Evolutionary conservation across 2,888 invertebrate genomes (phyloP).

Genomic region (Leistus spinibarbis): DNA sequence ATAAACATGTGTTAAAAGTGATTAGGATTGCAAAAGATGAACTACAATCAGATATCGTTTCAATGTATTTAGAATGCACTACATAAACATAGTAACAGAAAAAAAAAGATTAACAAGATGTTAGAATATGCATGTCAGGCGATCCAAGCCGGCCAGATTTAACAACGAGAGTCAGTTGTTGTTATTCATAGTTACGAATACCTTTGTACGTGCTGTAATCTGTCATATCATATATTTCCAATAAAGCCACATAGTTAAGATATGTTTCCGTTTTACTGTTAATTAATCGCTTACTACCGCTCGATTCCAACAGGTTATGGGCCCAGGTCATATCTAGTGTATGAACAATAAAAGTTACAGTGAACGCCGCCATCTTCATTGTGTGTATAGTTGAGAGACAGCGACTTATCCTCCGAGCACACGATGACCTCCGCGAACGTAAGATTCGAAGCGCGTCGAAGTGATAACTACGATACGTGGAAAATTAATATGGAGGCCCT

Average conservation of each 20-base stretch:
- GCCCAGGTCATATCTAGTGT: conserved; percentile 10
- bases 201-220: too few relatives aligned
- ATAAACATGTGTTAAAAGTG: too few relatives aligned
- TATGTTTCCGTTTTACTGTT: neutral
- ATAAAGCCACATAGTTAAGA: neutral
- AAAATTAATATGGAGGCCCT: conserved; percentile 18
- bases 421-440: neutral
- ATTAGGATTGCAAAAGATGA: too few relatives aligned
- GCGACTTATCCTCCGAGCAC: neutral
- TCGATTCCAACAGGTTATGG: conserved; percentile 21
- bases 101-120: too few relatives aligned
- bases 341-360: conserved; percentile 10
- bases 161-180: too few relatives aligned
- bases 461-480: conserved; percentile 14
- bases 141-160: too few relatives aligned
- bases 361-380: neutral
- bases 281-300: too few relatives aligned
- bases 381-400: neutral
- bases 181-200: too few relatives aligned
- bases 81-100: too few relatives aligned
- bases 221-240: too few relatives aligned
- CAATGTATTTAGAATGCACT: too few relatives aligned
- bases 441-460: neutral
- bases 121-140: neutral
- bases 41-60: too few relatives aligned